These are phyloP conservation scores for Diarsia rubi DNA, from an alignment of 2,888 invertebrate species.

Conservation along the genomic window DNA sequence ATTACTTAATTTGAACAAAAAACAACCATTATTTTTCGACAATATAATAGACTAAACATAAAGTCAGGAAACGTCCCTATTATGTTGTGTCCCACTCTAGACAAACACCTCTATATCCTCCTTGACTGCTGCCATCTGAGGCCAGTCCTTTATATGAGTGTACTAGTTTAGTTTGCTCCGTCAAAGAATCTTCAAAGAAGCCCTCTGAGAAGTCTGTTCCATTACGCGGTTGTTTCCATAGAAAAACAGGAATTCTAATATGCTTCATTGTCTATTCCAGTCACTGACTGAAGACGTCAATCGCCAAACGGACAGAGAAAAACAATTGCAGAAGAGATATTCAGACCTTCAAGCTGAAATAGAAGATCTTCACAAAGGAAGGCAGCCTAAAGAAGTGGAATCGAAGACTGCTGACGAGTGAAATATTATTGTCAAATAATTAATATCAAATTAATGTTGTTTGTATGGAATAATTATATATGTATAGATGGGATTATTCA, in stretches of 20 bases:
- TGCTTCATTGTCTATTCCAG: conserved; percentile 81
- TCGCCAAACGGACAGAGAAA: conserved; percentile 97
- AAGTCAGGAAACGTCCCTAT: too few species aligned
- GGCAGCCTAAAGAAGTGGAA: conserved; percentile 71
- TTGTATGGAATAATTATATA: conserved; percentile 4
- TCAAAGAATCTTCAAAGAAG: background rate
- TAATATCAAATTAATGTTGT: conserved; percentile 10
- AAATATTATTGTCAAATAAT: conserved; percentile 30
- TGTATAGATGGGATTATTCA: background rate
- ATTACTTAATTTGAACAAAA: too few species aligned
- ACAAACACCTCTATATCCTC: background rate
- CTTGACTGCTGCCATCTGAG: background rate
- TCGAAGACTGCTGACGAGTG: conserved; percentile 69
- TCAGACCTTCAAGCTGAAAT: conserved; percentile 93
- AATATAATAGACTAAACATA: too few species aligned
- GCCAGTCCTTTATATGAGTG: background rate
- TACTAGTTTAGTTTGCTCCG: too few species aligned
- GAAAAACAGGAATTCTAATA: background rate
- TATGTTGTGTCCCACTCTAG: background rate
- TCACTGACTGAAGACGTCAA: conserved; percentile 97
- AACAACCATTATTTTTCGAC: too few species aligned
- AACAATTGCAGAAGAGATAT: conserved; percentile 95
- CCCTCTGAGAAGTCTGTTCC: background rate
- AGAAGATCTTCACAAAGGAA: conserved; percentile 85
- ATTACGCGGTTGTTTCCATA: too few species aligned